Percentiles rank a stretch among this genome's conserved stretches.
Conservation (phyloP, 2,797 vertebrate genomes). For the Picus viridis region DNA sequence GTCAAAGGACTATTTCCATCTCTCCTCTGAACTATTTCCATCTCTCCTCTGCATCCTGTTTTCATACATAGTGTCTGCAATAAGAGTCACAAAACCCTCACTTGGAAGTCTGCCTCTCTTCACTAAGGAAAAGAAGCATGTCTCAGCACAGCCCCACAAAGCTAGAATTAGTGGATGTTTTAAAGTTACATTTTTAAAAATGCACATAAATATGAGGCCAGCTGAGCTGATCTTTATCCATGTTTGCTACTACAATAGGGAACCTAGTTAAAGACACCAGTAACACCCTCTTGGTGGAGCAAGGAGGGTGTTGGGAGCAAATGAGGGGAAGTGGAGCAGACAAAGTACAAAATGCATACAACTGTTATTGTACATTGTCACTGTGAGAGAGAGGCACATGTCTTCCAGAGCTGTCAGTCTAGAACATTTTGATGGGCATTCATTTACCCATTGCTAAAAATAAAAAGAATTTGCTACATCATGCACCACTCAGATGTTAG, state of each 20-base stretch:
- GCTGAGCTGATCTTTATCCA: neutral
- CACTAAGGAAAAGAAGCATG: neutral
- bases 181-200: neutral
- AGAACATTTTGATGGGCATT: neutral
- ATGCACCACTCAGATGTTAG: neutral
- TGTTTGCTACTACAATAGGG: neutral
- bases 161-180: neutral
- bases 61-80: neutral
- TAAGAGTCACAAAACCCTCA: neutral
- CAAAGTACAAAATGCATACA: neutral
- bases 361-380: neutral
- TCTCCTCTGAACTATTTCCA: neutral
- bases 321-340: neutral
- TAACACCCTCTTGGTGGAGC: neutral
- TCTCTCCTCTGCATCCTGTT: neutral
- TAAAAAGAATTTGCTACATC: neutral
- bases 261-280: neutral
- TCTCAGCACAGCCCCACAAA: neutral
- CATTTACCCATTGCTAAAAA: neutral
- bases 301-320: too few relatives aligned
- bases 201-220: neutral
- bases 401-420: neutral
- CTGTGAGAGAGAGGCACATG: neutral
- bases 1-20: neutral
- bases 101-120: neutral